phyloP scores from a whole-genome alignment of 1,140 invertebrate genomes.

The Nilaparvata lugens region DNA sequence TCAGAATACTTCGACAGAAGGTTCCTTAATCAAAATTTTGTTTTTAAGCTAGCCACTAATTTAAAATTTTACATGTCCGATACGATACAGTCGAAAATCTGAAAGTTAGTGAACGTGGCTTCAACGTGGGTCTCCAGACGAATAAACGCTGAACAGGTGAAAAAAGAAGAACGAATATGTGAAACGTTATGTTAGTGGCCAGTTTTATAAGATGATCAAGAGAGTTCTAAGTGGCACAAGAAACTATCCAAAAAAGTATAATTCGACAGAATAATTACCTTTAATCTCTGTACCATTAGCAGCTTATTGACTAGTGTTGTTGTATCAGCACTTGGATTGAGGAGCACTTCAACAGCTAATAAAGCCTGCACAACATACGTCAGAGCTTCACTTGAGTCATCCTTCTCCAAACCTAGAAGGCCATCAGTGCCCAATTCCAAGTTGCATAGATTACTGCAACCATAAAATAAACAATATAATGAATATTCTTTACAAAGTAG shows the following conservation, averaged over 20 bases:
- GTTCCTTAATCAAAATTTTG: no score
- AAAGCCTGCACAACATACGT: slow-evolving; percentile 66
- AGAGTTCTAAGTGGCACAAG: neutral
- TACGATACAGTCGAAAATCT: no score
- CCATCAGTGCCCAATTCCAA: slow-evolving; percentile 18
- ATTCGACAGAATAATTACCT: slow-evolving; percentile 40
- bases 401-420: slow-evolving; percentile 11
- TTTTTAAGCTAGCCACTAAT: no score
- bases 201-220: no score
- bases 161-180: no score
- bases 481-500: no score
- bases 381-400: slow-evolving; percentile 43
- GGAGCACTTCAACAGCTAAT: slow-evolving; percentile 59
- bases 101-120: no score
- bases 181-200: no score
- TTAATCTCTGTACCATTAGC: slow-evolving; percentile 70
- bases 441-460: slow-evolving; percentile 24
- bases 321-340: slow-evolving; percentile 67
- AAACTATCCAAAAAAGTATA: neutral
- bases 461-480: neutral
- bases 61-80: no score
- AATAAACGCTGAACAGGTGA: no score
- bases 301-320: slow-evolving; percentile 69
- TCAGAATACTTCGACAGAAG: no score
- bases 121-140: no score